Evolutionary conservation across 35 echinoderm and acorn worm genomes (phyloP).

Genomic region (Apostichopus japonicus): DNA sequence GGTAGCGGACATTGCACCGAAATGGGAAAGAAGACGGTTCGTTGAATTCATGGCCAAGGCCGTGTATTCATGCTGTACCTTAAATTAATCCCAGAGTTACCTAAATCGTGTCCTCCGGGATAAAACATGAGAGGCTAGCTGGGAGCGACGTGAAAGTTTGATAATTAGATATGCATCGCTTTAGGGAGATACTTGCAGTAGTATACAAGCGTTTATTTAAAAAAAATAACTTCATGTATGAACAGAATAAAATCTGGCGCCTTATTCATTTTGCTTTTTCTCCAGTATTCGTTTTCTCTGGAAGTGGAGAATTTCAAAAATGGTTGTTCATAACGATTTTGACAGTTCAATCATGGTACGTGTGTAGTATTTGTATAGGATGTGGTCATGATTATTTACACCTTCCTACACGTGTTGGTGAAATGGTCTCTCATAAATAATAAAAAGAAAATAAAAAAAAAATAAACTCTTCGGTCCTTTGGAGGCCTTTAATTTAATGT

Average conservation of each 20-base stretch:
- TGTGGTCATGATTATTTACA: background rate
- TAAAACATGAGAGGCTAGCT: conserved; percentile 41
- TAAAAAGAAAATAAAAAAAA: no score
- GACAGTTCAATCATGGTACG: background rate
- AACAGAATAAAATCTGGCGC: conserved; percentile 2
- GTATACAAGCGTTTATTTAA: background rate
- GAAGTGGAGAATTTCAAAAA: background rate
- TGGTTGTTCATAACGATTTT: background rate
- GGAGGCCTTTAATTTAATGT: no score
- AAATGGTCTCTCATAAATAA: no score
- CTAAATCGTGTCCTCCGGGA: conserved; percentile 27
- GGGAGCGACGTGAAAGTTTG: conserved; percentile 16
- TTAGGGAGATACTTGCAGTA: conserved; percentile 28
- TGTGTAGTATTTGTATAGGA: background rate
- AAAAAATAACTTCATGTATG: background rate
- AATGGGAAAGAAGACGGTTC: background rate
- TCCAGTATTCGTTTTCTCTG: background rate
- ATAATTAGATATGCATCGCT: conserved; percentile 56
- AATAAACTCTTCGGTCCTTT: no score
- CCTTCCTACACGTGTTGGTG: no score
- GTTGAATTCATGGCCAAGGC: conserved; percentile 28
- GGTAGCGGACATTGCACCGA: conserved; percentile 35
- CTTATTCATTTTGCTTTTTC: background rate
- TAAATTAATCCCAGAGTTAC: conserved; percentile 44
- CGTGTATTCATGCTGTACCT: conserved; percentile 7